These are phyloP conservation scores for Acanthornis magna DNA, from an alignment of 2,797 vertebrate genomes.

Conservation along the genomic window DNA sequence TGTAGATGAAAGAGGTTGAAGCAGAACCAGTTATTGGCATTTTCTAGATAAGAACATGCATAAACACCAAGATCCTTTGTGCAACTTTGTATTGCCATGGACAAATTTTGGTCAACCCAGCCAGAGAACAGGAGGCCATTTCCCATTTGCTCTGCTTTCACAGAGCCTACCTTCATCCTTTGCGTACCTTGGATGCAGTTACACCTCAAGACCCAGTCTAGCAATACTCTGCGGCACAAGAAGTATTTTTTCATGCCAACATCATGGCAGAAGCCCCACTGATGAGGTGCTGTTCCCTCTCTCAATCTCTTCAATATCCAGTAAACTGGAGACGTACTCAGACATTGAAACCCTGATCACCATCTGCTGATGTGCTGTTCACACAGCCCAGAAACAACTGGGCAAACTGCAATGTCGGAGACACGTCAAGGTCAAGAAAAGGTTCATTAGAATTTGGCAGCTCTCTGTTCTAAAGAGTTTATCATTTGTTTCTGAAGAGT, in stretches of 20 bases:
- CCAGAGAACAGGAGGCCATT: neutral
- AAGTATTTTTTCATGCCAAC: neutral
- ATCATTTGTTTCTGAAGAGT: neutral
- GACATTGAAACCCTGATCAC: neutral
- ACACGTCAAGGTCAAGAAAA: neutral
- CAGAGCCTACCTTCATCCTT: neutral
- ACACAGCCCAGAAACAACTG: neutral
- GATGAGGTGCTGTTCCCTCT: neutral
- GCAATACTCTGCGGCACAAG: neutral
- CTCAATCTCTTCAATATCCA: neutral
- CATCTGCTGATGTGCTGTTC: neutral
- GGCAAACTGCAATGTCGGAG: neutral
- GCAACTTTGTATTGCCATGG: neutral
- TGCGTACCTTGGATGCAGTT: neutral
- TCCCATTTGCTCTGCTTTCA: neutral
- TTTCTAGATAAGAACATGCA: neutral
- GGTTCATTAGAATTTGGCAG: neutral
- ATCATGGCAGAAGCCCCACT: neutral
- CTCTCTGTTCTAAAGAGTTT: neutral
- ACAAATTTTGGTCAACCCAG: neutral
- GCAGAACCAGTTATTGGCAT: neutral
- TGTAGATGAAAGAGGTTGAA: slow-evolving; percentile 62
- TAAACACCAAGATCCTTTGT: neutral
- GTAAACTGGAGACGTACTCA: neutral
- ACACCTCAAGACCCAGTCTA: neutral